Percentiles rank a stretch among this genome's conserved stretches.
Evolutionary conservation across 2,113 vertebrate species (phyloP).

Genomic region (Crotalus horridus): DNA sequence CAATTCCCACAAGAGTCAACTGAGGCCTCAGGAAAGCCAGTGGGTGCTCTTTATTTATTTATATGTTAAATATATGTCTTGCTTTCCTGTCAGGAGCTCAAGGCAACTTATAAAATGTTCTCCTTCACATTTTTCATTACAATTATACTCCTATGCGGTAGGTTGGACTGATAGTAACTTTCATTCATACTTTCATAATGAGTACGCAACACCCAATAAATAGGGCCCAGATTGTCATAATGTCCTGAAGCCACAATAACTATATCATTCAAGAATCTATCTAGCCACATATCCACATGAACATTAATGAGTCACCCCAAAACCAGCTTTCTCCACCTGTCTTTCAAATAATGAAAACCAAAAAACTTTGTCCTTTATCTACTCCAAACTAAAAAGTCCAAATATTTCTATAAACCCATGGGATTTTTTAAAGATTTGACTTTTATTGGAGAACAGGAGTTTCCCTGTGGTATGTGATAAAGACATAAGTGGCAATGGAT

Average conservation of each 20-base stretch:
- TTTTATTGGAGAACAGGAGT: background rate
- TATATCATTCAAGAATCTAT: background rate
- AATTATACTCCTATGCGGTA: background rate
- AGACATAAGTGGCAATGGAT: background rate
- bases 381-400: background rate
- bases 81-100: background rate
- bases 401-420: background rate
- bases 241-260: background rate
- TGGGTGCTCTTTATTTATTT: background rate
- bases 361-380: background rate
- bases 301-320: background rate
- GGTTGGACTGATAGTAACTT: background rate
- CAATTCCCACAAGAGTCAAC: background rate
- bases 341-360: background rate
- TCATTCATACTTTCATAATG: background rate
- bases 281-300: background rate
- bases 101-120: background rate
- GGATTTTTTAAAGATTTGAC: background rate
- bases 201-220: background rate
- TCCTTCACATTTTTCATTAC: background rate
- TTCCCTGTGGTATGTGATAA: background rate
- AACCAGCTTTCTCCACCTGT: background rate
- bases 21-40: background rate
- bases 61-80: background rate
- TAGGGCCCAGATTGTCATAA: background rate